A percentile compares a stretch with the other conserved stretches of the same genome.
Conservation (phyloP, 2,797 vertebrate species). For the Sebastes paucispinis region DNA sequence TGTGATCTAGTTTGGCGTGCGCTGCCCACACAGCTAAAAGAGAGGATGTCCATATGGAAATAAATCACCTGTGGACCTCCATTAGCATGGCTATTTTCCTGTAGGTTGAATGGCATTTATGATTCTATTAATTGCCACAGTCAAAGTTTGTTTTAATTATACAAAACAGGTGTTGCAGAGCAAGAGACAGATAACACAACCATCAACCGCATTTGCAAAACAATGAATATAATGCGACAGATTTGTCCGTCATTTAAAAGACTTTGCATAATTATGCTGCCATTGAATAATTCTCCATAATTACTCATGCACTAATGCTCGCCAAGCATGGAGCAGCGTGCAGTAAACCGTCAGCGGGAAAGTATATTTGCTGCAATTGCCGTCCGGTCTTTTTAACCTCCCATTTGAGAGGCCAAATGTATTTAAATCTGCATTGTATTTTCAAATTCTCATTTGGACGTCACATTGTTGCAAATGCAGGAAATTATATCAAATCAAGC, state of each 20-base stretch:
- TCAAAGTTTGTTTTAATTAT: constrained; percentile 82
- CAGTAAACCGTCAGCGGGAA: constrained; percentile 42
- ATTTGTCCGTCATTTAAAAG: constrained; percentile 79
- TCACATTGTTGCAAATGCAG: constrained; percentile 36
- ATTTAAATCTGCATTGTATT: constrained; percentile 59
- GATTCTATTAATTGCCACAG: constrained; percentile 71
- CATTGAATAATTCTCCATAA: constrained; percentile 83
- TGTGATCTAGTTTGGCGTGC: neutral
- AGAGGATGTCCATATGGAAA: constrained; percentile 16
- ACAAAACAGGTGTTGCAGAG: constrained; percentile 81
- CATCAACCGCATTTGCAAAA: constrained; percentile 82
- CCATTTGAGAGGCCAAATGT: constrained; percentile 54
- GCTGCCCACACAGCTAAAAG: neutral
- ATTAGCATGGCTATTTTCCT: constrained; percentile 29
- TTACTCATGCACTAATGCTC: constrained; percentile 76
- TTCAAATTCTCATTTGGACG: constrained; percentile 55
- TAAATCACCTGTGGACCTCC: constrained; percentile 33
- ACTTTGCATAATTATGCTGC: constrained; percentile 82
- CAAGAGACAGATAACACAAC: constrained; percentile 75
- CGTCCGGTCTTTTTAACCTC: constrained; percentile 65
- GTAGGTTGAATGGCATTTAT: constrained; percentile 43
- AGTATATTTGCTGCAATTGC: constrained; percentile 59
- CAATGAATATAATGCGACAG: constrained; percentile 78
- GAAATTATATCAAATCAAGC: constrained; percentile 47
- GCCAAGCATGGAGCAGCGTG: constrained; percentile 62